Base-by-base conservation (phyloP, 2,888 invertebrate genomes). In the Dryobota labecula region DNA sequence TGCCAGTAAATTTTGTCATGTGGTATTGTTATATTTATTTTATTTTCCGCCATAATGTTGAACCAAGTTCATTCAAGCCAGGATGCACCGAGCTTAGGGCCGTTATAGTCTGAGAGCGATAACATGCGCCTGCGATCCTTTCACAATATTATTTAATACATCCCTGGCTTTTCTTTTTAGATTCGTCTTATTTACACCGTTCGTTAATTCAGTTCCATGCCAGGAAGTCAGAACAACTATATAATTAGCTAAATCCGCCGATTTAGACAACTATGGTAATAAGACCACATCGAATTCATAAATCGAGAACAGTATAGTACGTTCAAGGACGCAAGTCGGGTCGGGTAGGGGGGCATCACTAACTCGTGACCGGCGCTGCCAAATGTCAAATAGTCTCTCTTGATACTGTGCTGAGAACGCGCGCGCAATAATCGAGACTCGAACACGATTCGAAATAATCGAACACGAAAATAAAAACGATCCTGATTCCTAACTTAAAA, bases 301-400 rank as follows among this genome's bases (percentile, higher is more conserved):
- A 83, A 85, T 85, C 70, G 85, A 84, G 84, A 83, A 83, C 78
- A 80, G 66, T 83, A 71, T 78, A 73, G 78, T 85, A 79, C 78
- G 74, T 76, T 81, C 84, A 86, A 86, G 86, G 86, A 85, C 82
- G 86, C 64, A 43, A 60, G 47, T 47, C 78, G 71, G 76, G 75
- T 71, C 70, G 79, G 58, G 86, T 86, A 86, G 86, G 81, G 84
- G 84, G 82, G 77, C 82, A 76, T 82, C 79, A 76, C 83, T 86
- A 80, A 60, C 86, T 86, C 82, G 82, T 76, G 81, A 81, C 79
- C 81, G 85, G 76, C 72, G 58, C 70, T 63, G 70, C 76, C 79
- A 85, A 86, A 87, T 87, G 85, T 82, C 86, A 87, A 82, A 77
- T 79, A 87, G 86, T 87, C 84, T 83, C 77, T 75, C 79, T 75